These are phyloP conservation scores for Coelopa frigida DNA, from an alignment of 1,140 invertebrate genomes.

Conservation along the genomic window DNA sequence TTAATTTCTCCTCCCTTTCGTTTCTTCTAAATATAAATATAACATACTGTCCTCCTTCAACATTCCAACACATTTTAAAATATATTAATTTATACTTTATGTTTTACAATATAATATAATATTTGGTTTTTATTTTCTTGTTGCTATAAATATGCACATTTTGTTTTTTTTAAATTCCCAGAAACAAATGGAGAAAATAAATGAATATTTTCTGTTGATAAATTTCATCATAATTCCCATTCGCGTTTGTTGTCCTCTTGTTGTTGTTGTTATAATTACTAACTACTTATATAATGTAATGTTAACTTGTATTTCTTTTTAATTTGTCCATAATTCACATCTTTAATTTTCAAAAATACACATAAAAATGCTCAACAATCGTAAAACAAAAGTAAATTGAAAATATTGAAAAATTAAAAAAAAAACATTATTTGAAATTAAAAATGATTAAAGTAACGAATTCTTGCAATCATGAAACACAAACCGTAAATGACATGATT, in stretches of 20 bases:
- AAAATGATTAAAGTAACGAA: no score
- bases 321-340: constrained; percentile 31
- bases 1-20: no score
- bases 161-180: constrained; percentile 2
- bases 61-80: no score
- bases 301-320: constrained; percentile 46
- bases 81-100: constrained; percentile 6
- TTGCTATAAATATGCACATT: no score
- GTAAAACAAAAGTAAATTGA: background rate
- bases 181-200: no score
- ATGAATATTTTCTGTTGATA: constrained; percentile 1
- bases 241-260: constrained; percentile 1
- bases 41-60: no score
- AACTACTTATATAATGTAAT: constrained; percentile 46
- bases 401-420: background rate
- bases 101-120: constrained; percentile 8
- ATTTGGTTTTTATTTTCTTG: constrained; percentile 5
- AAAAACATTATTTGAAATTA: constrained; percentile 11
- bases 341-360: constrained; percentile 5
- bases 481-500: no score
- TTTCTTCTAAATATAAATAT: no score
- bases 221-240: background rate
- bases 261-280: constrained; percentile 29
- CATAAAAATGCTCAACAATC: constrained; percentile 12
- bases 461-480: no score